phyloP scores from a whole-genome alignment of 2,888 invertebrate genomes.

The Perizoma flavofasciatum region DNA sequence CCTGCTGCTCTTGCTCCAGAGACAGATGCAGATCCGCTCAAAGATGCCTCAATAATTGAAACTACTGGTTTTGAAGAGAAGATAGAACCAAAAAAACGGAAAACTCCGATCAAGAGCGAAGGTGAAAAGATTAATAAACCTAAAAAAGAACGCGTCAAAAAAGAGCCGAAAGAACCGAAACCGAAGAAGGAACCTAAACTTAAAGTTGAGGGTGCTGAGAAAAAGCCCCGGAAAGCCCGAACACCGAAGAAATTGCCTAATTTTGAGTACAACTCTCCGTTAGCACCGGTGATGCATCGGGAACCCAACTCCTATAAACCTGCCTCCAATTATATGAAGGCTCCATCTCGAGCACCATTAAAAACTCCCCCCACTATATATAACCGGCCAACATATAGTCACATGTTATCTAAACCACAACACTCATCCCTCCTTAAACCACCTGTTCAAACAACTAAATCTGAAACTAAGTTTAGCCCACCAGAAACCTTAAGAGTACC shows the following conservation, averaged over 20 bases:
- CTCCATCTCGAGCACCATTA: conserved; percentile 26
- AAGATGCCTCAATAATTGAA: conserved; percentile 8
- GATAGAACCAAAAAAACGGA: conserved; percentile 64
- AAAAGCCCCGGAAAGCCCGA: conserved; percentile 66
- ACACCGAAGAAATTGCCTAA: conserved; percentile 58
- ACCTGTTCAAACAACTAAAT: conserved; percentile 3
- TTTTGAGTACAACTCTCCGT: conserved; percentile 61
- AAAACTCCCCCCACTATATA: conserved; percentile 5
- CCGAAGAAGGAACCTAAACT: conserved; percentile 46
- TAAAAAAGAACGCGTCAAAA: conserved; percentile 56
- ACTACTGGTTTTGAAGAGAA: conserved; percentile 33
- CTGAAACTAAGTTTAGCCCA: conserved; percentile 39
- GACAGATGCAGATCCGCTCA: conserved; percentile 28
- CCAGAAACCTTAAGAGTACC: conserved; percentile 54
- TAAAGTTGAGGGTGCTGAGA: conserved; percentile 53
- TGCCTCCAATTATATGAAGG: conserved; percentile 14
- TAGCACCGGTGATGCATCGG: conserved; percentile 58
- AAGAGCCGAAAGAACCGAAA: conserved; percentile 47
- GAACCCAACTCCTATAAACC: conserved; percentile 43
- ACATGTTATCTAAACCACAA: conserved; percentile 20
- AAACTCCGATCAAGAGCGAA: conserved; percentile 46
- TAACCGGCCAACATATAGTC: conserved; percentile 23
- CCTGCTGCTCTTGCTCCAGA: conserved; percentile 40
- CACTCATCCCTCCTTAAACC: neutral
- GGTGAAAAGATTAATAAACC: conserved; percentile 49